Conservation (phyloP, 2,888 invertebrate genomes). For the Mythimna loreyi region DNA sequence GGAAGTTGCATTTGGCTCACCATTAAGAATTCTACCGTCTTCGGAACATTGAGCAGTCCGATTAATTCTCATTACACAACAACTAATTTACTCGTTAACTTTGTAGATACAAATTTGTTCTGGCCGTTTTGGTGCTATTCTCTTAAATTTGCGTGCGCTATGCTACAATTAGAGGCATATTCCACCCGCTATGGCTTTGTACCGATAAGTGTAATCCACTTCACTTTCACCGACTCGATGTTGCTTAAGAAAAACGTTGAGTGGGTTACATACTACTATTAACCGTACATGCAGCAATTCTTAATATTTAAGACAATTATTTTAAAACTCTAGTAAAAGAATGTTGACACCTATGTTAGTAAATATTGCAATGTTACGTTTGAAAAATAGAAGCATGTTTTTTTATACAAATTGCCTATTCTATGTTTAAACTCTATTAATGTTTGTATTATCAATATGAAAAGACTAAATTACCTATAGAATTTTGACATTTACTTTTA, state of each 20-base stretch:
- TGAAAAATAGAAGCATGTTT: not conserved
- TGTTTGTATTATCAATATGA: not conserved
- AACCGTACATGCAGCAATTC: conserved; percentile 48
- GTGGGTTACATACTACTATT: conserved; percentile 43
- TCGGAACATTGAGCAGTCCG: conserved; percentile 34
- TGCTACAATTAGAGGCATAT: conserved; percentile 48
- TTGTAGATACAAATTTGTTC: conserved; percentile 30
- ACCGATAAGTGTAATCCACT: conserved; percentile 60
- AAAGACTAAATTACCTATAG: too few species aligned
- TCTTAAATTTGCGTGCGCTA: conserved; percentile 42
- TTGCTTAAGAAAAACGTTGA: conserved; percentile 62
- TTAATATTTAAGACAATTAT: conserved; percentile 23
- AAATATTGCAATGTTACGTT: conserved; percentile 21
- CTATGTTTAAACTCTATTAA: not conserved
- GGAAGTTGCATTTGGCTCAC: not conserved
- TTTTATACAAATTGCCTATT: not conserved
- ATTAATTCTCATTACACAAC: conserved; percentile 30
- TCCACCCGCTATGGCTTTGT: conserved; percentile 48
- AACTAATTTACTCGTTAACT: conserved; percentile 26
- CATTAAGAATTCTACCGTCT: conserved; percentile 17
- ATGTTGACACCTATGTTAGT: conserved; percentile 27
- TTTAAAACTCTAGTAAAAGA: conserved; percentile 5
- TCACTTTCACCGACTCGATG: conserved; percentile 64
- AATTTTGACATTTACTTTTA: too few species aligned
- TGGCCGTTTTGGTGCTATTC: conserved; percentile 16